A percentile compares a stretch with the other conserved stretches of the same genome.
These are phyloP conservation scores for Galaxias olidus DNA, from an alignment of 2,797 vertebrate species.

Conservation along the genomic window DNA sequence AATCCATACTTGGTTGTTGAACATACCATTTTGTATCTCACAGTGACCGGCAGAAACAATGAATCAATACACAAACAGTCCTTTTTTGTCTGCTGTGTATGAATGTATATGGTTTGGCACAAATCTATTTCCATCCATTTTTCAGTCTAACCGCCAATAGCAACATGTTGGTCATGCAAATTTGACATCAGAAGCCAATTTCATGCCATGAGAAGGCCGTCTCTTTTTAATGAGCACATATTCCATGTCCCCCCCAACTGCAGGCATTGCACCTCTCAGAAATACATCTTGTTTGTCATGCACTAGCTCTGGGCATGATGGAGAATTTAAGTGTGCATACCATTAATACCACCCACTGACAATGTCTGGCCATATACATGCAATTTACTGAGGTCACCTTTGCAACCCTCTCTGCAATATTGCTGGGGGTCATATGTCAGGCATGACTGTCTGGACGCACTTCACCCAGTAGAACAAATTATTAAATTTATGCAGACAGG, in stretches of 20 bases:
- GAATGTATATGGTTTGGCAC: conserved; percentile 48
- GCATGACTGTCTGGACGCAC: conserved; percentile 64
- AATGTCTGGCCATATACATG: conserved; percentile 56
- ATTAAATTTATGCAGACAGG: conserved; percentile 69
- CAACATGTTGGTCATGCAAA: conserved; percentile 45
- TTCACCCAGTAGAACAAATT: conserved; percentile 65
- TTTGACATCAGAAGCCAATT: conserved; percentile 56
- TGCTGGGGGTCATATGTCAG: conserved; percentile 62
- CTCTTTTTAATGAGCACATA: conserved; percentile 38
- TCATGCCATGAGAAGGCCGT: conserved; percentile 56
- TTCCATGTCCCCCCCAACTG: conserved; percentile 38
- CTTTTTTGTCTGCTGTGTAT: conserved; percentile 28
- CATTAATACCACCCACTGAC: conserved; percentile 62
- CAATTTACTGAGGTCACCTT: conserved; percentile 75
- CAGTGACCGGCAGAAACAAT: too few relatives aligned
- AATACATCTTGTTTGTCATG: conserved; percentile 47
- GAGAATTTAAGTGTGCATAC: conserved; percentile 61
- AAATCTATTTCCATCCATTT: conserved; percentile 51
- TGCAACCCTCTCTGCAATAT: conserved; percentile 66
- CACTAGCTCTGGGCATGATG: conserved; percentile 51
- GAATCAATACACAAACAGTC: too few relatives aligned
- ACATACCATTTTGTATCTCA: too few relatives aligned
- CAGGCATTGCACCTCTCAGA: conserved; percentile 38
- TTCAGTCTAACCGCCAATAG: conserved; percentile 35
- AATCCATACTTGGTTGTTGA: too few relatives aligned